Conservation (phyloP, 2,113 vertebrate genomes). For the Thunnus thynnus region DNA sequence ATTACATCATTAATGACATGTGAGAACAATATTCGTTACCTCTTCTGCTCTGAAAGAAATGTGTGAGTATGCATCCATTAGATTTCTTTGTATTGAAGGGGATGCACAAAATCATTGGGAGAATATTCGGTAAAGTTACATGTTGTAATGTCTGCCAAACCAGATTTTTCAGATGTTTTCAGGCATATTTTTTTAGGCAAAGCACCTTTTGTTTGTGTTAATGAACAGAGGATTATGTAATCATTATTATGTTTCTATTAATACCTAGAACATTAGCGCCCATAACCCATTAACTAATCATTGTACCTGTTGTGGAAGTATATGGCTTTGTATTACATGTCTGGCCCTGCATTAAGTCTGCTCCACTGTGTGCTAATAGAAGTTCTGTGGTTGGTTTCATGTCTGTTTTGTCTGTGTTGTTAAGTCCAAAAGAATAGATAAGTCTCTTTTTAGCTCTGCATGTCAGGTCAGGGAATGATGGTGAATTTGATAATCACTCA, state of each 20-base stretch:
- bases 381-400: background rate
- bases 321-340: background rate
- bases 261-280: background rate
- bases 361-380: constrained; percentile 2
- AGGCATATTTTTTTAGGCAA: background rate
- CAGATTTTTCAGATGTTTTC: background rate
- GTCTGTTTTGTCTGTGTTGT: constrained; percentile 14
- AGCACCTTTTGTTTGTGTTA: background rate
- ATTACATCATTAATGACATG: background rate
- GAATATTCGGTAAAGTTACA: background rate
- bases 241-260: background rate
- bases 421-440: constrained; percentile 20
- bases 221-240: background rate
- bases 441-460: constrained; percentile 34
- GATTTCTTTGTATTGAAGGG: rapidly evolving
- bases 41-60: background rate
- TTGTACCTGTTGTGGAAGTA: background rate
- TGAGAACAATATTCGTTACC: background rate
- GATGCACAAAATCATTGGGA: background rate
- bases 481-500: constrained; percentile 51
- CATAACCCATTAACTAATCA: background rate
- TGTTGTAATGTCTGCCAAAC: background rate
- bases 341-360: background rate
- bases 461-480: constrained; percentile 47
- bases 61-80: background rate